A percentile compares a stretch with the other conserved stretches of the same genome.
Conservation (phyloP, 2,797 vertebrate species). For the Semotilus atromaculatus region DNA sequence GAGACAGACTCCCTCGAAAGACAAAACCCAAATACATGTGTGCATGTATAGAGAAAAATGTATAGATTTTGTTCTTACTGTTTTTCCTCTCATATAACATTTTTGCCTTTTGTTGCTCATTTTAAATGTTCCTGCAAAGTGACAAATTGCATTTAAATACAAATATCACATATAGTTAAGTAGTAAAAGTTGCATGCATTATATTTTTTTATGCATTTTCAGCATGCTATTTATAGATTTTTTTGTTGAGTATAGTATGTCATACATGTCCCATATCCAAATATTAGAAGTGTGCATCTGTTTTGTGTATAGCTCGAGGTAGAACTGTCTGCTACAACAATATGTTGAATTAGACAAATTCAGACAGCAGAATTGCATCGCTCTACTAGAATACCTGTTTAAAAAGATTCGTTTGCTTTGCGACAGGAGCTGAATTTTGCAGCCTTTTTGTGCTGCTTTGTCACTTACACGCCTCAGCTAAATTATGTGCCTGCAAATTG, state of each 20-base stretch:
- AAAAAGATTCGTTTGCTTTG: neutral
- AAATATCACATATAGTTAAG: neutral
- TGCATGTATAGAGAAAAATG: neutral
- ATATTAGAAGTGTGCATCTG: slow-evolving; percentile 13
- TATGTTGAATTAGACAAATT: neutral
- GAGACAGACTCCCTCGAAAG: neutral
- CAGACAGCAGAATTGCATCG: neutral
- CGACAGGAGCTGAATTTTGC: neutral
- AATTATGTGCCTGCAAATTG: slow-evolving; percentile 76
- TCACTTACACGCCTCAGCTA: slow-evolving; percentile 59
- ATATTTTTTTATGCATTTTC: no score
- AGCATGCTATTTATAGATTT: neutral
- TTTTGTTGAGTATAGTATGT: neutral
- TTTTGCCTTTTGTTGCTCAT: neutral
- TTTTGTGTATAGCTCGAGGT: slow-evolving; percentile 17
- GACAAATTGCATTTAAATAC: neutral
- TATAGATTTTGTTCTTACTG: no score
- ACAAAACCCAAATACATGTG: neutral
- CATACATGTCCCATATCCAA: neutral
- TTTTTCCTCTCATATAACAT: neutral
- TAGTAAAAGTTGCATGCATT: neutral
- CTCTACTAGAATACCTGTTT: neutral
- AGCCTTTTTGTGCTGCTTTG: slow-evolving; percentile 59
- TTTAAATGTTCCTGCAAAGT: neutral
- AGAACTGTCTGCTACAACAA: slow-evolving; percentile 57